Evolutionary conservation across 2,888 invertebrate genomes (phyloP), one percentile per base, ranked within the genome.

Genomic region (Eubasilissa splendida): DNA sequence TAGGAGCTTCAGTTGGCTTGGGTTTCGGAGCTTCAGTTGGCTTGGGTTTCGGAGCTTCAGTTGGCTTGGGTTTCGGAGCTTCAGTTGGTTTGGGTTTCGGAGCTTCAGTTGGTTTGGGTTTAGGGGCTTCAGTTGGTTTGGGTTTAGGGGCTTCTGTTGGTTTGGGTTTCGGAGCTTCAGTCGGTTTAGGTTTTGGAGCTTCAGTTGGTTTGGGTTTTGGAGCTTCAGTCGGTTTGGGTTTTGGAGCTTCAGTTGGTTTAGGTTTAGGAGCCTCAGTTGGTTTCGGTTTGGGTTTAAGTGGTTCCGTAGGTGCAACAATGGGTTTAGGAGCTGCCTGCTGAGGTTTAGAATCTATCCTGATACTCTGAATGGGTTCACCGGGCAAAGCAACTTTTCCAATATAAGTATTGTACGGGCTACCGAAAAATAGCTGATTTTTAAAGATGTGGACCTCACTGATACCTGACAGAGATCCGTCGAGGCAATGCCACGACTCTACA

Each of bases 381-480:
- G 91, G 90, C 11, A 92, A 89, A 56, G 93, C 91, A n/a, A 95
- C 91, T 77, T 93, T 90, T 0, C 91, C 94, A 68, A 96, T 87
- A 85, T 90, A 95, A 78, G 92, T 89, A 85, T 93, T 93, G 84
- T 91, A 92, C 0, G 96, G 95, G 14, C 92, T 92, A 31, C 95
- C 96, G 54, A 94, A 87, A 85, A 93, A 93, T 12, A 96, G 87
- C 84, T 91, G 90, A 84, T 93, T 92, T 75, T 93, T 92, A 85
- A 91, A 92, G 70, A 95, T 91, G 82, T 93, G 90, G 3, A 93
- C 93, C 85, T 96, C 95, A 84, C 94, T 93, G 31, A 95, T 89
- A 10, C 87, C 86, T 0, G 84, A 77, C 1, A 94, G 85, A 33
- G 91, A 90, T 58, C 88, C 89, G 85, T 95, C 93, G 0, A 90